These are phyloP conservation scores for Holocentrus rufus DNA, from an alignment of 2,797 vertebrate genomes.

Conservation along the genomic window DNA sequence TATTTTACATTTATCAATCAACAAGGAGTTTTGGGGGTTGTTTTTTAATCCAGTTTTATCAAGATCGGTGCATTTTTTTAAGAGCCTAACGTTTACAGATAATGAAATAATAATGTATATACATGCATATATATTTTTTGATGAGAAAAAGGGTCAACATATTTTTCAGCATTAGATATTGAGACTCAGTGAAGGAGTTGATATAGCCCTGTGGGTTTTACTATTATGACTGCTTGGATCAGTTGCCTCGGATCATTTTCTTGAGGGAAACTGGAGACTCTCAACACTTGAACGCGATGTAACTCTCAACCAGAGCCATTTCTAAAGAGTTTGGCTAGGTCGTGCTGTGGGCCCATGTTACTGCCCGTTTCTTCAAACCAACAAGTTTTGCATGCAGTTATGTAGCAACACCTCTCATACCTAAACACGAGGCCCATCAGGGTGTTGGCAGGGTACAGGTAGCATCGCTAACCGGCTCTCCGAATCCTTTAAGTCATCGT, in stretches of 20 bases:
- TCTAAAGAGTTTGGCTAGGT: constrained; percentile 18
- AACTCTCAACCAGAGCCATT: constrained; percentile 6
- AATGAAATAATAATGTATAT: constrained; percentile 52
- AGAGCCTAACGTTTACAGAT: constrained; percentile 67
- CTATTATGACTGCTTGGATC: constrained; percentile 20
- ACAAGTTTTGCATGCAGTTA: background rate
- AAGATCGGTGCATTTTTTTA: constrained; percentile 50
- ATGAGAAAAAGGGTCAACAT: constrained; percentile 47
- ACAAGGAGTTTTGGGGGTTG: constrained; percentile 21
- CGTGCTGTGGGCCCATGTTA: background rate
- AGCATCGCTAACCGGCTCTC: background rate
- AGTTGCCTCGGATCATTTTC: constrained; percentile 1
- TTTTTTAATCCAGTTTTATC: constrained; percentile 57
- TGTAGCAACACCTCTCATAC: background rate
- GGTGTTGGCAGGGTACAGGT: background rate
- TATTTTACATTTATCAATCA: constrained; percentile 71
- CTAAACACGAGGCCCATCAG: too few species aligned
- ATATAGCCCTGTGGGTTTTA: constrained; percentile 24
- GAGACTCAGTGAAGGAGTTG: constrained; percentile 5
- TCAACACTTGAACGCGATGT: constrained; percentile 27
- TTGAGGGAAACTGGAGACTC: background rate
- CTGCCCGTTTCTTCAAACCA: too few species aligned
- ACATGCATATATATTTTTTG: constrained; percentile 67
- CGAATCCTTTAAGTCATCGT: background rate
- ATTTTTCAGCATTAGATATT: constrained; percentile 55